A percentile compares a stretch with the other conserved stretches of the same genome.
These are phyloP conservation scores for Oikopleura dioica DNA, from an alignment of 23 tunicate species.

Conservation along the genomic window DNA sequence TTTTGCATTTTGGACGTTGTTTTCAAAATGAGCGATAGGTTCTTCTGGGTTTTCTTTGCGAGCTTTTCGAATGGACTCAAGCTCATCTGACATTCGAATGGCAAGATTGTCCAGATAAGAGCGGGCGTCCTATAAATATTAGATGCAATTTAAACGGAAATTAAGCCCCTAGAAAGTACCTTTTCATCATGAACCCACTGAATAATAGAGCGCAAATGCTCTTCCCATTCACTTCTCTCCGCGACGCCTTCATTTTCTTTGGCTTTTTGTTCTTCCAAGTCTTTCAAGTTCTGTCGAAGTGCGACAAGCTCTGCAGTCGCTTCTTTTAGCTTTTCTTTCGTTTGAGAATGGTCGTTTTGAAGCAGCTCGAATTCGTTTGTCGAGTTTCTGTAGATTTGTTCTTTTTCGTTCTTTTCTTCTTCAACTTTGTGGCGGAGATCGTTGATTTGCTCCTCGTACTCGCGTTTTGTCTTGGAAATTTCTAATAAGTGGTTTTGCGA, in stretches of 20 bases:
- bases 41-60: no score
- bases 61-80: constrained; percentile 17
- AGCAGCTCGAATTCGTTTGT: neutral
- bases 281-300: no score
- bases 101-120: constrained; percentile 79
- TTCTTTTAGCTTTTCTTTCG: neutral
- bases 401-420: neutral
- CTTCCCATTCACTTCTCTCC: neutral
- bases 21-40: no score
- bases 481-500: neutral
- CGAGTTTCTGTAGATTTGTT: neutral
- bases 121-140: constrained; percentile 83
- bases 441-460: neutral
- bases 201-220: neutral
- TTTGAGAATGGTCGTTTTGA: neutral
- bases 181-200: neutral
- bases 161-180: no score
- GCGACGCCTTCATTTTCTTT: neutral
- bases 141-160: no score
- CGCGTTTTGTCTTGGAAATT: neutral
- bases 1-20: no score
- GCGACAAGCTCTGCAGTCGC: no score
- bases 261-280: neutral
- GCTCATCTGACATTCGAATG: constrained; percentile 70
- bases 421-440: neutral